Evolutionary conservation across 2,888 invertebrate genomes (phyloP), one percentile per base, ranked within the genome.

Genomic region (Hermaeophaga mercurialis): DNA sequence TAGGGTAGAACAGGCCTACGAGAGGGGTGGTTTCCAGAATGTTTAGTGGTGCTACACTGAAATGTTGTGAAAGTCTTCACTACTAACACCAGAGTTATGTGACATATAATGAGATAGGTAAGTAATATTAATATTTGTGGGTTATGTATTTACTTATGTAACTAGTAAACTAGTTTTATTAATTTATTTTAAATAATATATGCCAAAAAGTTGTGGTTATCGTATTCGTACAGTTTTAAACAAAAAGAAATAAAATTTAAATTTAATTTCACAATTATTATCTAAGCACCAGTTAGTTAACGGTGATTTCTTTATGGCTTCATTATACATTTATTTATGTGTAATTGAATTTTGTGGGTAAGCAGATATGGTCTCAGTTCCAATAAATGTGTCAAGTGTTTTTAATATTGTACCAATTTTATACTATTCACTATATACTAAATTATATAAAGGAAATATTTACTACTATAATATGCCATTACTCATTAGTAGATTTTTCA

Each of bases 1-100:
- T 65, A 65, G 63, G 65, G 65, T 62, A 59, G 56, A 52, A 61
- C 49, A 41, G 33, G 39, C 54, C 49, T 46, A 45, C 31, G 9
- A 45, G 57, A 59, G 59, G 59, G 62, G 45, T 48, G 54, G 36
- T 56, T 59, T 59, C 61, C 62, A 64, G 64, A 64, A 53, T 55
- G 56, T 55, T 50, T 12, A 33, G 45, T 59, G 47, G 54, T 59
- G 57, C 45, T 46, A 52, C 24, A 57, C 28, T 31, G 59, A 56
- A 39, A 58, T 59, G 60, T 60, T 56, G 55, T 61, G 57, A 54
- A 46, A 48, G 48, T 58, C 38, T 41, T 28, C 24, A 19, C 17
- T 11, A 28, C 26, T 7, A 55, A 54, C 17, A 18, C 14, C 11
- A 12, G 49, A 50, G 61, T 55, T 46, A 54, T 53, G 59, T 56